Evolutionary conservation across 2,888 invertebrate species (phyloP).

Genomic region (Dryobotodes eremita): DNA sequence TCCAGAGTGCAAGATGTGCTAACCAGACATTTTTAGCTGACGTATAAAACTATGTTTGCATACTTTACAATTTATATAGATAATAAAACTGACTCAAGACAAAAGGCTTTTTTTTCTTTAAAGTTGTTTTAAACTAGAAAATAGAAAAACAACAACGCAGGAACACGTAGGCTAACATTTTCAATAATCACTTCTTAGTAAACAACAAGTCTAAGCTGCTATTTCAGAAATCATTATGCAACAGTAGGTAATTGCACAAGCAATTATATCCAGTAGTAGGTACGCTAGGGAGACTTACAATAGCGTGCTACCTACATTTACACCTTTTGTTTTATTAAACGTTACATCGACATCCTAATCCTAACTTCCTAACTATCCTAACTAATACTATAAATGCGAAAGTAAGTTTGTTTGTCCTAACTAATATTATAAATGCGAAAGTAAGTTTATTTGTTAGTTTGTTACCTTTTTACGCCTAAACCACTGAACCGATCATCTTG

Average conservation of each 20-base stretch:
- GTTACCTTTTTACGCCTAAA: too few relatives aligned
- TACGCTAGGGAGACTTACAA: conserved; percentile 6
- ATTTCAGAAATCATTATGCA: conserved; percentile 30
- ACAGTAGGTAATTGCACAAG: conserved; percentile 24
- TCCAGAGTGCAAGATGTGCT: neutral
- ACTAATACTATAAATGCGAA: too few relatives aligned
- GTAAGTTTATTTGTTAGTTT: too few relatives aligned
- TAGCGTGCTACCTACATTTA: conserved; percentile 2
- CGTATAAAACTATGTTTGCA: neutral
- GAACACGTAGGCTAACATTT: neutral
- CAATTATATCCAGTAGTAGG: conserved; percentile 34
- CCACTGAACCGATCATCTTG: too few relatives aligned
- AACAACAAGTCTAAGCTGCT: neutral
- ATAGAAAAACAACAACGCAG: neutral
- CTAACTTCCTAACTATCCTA: too few relatives aligned
- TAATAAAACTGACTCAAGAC: neutral
- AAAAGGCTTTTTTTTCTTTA: neutral
- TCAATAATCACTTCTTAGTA: neutral
- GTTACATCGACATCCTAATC: conserved; percentile 20
- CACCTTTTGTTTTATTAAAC: conserved; percentile 20
- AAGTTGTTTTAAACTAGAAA: neutral
- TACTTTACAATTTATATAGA: neutral
- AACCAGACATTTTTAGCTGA: conserved; percentile 6
- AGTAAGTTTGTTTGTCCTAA: too few relatives aligned
- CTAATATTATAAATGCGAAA: too few relatives aligned